These are phyloP conservation scores for Protosalanx chinensis DNA, from an alignment of 2,797 vertebrate species.

Conservation along the genomic window DNA sequence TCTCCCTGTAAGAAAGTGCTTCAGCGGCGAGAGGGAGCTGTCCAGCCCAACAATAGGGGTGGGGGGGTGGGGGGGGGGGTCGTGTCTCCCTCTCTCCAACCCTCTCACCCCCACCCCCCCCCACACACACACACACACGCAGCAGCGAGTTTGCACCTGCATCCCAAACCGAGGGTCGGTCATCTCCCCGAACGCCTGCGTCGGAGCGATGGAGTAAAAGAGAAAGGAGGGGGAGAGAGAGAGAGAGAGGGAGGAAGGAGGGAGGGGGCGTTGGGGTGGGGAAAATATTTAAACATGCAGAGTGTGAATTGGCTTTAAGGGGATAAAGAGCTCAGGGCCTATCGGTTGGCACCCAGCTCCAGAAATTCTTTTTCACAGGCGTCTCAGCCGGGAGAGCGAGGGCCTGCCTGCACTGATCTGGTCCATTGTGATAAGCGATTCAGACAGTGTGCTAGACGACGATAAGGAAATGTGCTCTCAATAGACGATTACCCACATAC, in stretches of 20 bases:
- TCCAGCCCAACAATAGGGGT: conserved; percentile 70
- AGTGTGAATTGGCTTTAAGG: conserved; percentile 88
- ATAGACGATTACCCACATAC: conserved; percentile 76
- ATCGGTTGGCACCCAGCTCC: conserved; percentile 80
- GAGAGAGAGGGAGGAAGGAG: conserved; percentile 41
- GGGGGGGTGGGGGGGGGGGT: too few relatives aligned
- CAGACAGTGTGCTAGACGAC: conserved; percentile 82
- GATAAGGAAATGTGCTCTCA: conserved; percentile 87
- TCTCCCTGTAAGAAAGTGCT: conserved; percentile 79
- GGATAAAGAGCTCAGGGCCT: conserved; percentile 81
- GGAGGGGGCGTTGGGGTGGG: conserved; percentile 45
- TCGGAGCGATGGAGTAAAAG: conserved; percentile 30
- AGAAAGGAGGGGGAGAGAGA: conserved; percentile 33
- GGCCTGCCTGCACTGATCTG: conserved; percentile 83
- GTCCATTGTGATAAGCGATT: conserved; percentile 85
- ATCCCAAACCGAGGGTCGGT: conserved; percentile 36
- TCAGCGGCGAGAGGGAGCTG: conserved; percentile 84
- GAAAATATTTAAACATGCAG: conserved; percentile 76
- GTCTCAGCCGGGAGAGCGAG: conserved; percentile 75
- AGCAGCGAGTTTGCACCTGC: conserved; percentile 57
- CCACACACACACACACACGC: conserved; percentile 20
- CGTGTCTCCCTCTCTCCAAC: conserved; percentile 68
- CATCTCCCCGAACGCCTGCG: conserved; percentile 18
- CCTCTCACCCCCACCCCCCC: conserved; percentile 48
- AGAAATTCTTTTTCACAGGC: conserved; percentile 82